phyloP scores from a whole-genome alignment of 1,140 invertebrate genomes.

The Brachionus rubens region DNA sequence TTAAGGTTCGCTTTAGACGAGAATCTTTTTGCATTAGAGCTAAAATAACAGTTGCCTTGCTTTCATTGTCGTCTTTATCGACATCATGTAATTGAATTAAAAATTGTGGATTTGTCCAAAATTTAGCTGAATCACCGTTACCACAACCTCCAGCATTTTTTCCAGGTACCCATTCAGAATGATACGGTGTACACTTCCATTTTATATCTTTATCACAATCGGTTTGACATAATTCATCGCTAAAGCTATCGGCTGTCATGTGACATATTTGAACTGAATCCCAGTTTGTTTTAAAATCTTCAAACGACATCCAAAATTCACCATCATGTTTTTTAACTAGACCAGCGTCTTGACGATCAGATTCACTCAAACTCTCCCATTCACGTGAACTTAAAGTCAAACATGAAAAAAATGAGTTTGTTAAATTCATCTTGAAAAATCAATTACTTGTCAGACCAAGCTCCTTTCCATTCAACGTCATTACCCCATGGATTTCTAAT shows the following conservation, averaged over 20 bases:
- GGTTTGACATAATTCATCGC: background rate
- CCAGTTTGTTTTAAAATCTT: slow-evolving; percentile 36
- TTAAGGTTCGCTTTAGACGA: background rate
- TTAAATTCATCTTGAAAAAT: background rate
- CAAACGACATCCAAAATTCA: slow-evolving; percentile 46
- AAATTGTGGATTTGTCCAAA: slow-evolving; percentile 46
- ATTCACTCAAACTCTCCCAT: slow-evolving; percentile 85
- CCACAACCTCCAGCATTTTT: slow-evolving; percentile 47
- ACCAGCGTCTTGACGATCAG: slow-evolving; percentile 81
- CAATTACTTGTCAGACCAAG: slow-evolving; percentile 38
- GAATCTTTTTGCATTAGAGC: slow-evolving; percentile 46
- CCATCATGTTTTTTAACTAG: slow-evolving; percentile 48
- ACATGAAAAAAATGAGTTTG: too few species aligned
- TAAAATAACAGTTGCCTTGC: slow-evolving; percentile 18
- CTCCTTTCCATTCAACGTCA: slow-evolving; percentile 94
- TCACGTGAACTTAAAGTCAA: background rate
- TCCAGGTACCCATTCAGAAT: slow-evolving; percentile 32
- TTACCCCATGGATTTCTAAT: slow-evolving; percentile 89
- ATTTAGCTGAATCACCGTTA: slow-evolving; percentile 35
- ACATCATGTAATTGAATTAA: slow-evolving; percentile 21
- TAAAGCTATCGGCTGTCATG: slow-evolving; percentile 32
- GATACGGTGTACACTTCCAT: slow-evolving; percentile 24
- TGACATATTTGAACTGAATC: slow-evolving; percentile 46
- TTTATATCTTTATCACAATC: background rate
- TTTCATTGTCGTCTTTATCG: slow-evolving; percentile 22